phyloP scores from a whole-genome alignment of 53 echinoderm and acorn worm species.

The Temnopleurus reevesii region DNA sequence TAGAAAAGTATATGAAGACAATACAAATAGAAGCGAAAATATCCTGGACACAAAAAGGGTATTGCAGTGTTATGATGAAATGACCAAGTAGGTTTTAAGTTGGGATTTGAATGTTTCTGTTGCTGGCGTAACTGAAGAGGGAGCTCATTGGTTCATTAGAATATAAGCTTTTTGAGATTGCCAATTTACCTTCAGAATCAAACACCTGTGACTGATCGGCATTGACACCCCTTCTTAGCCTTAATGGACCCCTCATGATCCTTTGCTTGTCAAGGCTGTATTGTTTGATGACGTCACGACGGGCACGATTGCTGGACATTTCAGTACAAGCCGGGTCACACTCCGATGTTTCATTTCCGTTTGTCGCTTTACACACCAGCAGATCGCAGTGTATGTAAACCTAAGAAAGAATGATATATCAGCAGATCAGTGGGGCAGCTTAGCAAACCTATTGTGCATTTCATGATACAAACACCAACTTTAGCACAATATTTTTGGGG shows the following conservation, averaged over 20 bases:
- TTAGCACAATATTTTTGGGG: too few species aligned
- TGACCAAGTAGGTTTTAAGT: too few species aligned
- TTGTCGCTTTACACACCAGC: constrained; percentile 4
- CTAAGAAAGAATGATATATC: background rate
- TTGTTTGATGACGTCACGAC: background rate
- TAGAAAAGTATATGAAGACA: too few species aligned
- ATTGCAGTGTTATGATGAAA: too few species aligned
- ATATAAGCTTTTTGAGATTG: background rate
- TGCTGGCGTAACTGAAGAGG: too few species aligned
- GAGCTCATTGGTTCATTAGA: too few species aligned
- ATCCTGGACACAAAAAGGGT: too few species aligned
- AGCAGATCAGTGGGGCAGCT: background rate
- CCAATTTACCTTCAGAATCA: background rate
- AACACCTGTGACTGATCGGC: background rate
- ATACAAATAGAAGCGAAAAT: too few species aligned
- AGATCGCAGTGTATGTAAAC: constrained; percentile 48
- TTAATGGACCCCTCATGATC: constrained; percentile 2
- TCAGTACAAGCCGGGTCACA: background rate
- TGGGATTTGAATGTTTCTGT: too few species aligned
- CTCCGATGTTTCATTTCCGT: background rate
- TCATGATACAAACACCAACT: too few species aligned
- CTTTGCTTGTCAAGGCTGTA: constrained; percentile 4
- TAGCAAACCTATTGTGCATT: too few species aligned
- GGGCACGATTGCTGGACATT: background rate
- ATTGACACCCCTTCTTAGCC: background rate